These are phyloP conservation scores for Nesometra sesokonis DNA, from an alignment of 35 echinoderm and acorn worm genomes.

Conservation along the genomic window DNA sequence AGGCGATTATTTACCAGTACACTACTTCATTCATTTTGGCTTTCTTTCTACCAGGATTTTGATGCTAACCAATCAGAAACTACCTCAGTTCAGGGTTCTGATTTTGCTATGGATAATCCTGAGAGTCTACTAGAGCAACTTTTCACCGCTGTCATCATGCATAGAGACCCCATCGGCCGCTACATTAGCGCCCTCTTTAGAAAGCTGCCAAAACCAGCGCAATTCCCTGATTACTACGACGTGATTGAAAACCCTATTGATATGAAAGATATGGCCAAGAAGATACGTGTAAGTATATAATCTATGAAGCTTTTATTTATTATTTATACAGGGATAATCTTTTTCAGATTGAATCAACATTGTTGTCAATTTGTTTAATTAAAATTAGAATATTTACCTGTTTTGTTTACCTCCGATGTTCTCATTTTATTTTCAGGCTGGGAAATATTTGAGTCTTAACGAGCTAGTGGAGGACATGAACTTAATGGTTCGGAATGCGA, in stretches of 20 bases:
- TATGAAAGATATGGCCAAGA: conserved; percentile 86
- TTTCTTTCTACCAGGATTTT: background rate
- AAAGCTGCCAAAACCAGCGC: conserved; percentile 71
- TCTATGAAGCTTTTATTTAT: too few species aligned
- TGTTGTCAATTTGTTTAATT: background rate
- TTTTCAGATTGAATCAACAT: too few species aligned
- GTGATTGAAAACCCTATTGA: conserved; percentile 91
- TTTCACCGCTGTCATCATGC: conserved; percentile 75
- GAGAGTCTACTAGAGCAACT: conserved; percentile 61
- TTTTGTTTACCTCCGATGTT: too few species aligned
- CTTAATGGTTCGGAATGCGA: conserved; percentile 97
- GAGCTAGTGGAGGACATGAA: conserved; percentile 76
- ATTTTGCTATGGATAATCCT: conserved; percentile 58
- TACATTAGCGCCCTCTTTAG: conserved; percentile 77
- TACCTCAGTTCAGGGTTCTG: background rate
- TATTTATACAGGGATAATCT: too few species aligned
- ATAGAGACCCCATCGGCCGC: conserved; percentile 48
- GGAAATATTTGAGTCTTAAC: conserved; percentile 31
- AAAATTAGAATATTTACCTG: background rate
- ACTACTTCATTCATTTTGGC: background rate
- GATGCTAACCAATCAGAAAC: background rate
- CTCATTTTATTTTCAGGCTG: conserved; percentile 7
- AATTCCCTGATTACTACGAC: conserved; percentile 93
- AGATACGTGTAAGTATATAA: conserved; percentile 44
- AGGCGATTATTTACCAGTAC: background rate